Evolutionary conservation across 2,888 invertebrate genomes (phyloP).

Genomic region (Yponomeuta sedellus): DNA sequence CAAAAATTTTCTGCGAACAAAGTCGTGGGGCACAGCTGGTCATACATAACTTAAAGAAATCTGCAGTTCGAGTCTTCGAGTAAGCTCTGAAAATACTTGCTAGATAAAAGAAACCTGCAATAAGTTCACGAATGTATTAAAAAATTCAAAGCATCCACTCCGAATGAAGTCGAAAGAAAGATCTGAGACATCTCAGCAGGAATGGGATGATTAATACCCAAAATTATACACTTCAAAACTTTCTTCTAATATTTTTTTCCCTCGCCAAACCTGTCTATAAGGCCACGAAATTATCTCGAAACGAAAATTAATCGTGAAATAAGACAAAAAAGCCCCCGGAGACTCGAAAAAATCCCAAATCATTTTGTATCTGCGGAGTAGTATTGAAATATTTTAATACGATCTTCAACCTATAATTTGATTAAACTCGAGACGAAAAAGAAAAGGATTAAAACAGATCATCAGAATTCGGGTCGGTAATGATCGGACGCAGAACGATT

Average conservation of each 20-base stretch:
- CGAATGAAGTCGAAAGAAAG: neutral
- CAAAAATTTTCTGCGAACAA: no score
- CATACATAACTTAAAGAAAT: no score
- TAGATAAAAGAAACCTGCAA: neutral
- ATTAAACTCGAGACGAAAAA: constrained; percentile 69
- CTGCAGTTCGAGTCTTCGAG: no score
- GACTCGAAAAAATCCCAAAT: constrained; percentile 51
- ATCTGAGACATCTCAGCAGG: neutral
- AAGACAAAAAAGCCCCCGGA: constrained; percentile 49
- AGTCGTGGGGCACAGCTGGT: no score
- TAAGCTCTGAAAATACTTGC: no score
- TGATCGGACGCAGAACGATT: constrained; percentile 55
- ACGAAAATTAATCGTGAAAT: constrained; percentile 56
- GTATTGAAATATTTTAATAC: constrained; percentile 74
- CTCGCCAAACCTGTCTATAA: constrained; percentile 49
- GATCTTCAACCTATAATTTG: constrained; percentile 72
- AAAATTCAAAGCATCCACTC: neutral
- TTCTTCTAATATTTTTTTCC: constrained; percentile 33
- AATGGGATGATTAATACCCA: constrained; percentile 24
- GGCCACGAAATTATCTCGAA: constrained; percentile 56
- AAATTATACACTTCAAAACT: constrained; percentile 15
- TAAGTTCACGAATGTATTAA: neutral
- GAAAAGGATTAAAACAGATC: constrained; percentile 68
- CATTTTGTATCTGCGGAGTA: constrained; percentile 49
- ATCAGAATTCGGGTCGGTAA: constrained; percentile 72